Evolutionary conservation across 2,113 vertebrate species (phyloP).

Genomic region (Hypomesus transpacificus): DNA sequence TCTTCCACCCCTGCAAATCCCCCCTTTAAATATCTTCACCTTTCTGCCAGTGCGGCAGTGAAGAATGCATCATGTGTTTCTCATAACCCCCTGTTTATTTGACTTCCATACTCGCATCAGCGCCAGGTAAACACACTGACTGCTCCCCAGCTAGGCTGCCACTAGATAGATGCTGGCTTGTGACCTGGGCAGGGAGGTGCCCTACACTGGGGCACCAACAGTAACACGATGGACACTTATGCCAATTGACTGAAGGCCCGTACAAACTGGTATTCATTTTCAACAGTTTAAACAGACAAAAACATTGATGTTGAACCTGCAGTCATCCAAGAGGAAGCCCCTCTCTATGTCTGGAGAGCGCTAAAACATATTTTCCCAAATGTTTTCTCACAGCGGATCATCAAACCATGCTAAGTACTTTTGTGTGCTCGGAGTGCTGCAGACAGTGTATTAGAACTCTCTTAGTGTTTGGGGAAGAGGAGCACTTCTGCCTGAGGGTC

Average conservation of each 20-base stretch:
- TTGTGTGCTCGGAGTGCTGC: neutral
- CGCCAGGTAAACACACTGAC: constrained; percentile 56
- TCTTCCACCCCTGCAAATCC: neutral
- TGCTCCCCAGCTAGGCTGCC: constrained; percentile 22
- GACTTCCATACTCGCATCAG: constrained; percentile 59
- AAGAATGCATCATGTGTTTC: constrained; percentile 74
- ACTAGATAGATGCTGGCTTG: constrained; percentile 27
- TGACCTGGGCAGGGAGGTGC: neutral
- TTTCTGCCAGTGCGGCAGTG: constrained; percentile 54
- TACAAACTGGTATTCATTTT: too few species aligned
- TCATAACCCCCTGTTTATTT: constrained; percentile 65
- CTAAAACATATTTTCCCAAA: neutral
- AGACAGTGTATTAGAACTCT: neutral
- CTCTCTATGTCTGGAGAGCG: constrained; percentile 1
- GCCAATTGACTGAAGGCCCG: too few species aligned
- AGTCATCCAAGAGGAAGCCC: too few species aligned
- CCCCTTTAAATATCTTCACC: constrained; percentile 46
- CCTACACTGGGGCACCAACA: neutral
- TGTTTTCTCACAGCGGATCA: neutral
- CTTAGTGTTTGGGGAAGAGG: constrained; percentile 13
- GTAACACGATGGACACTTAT: neutral
- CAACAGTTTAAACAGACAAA: neutral
- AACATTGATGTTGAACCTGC: neutral
- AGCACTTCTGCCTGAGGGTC: constrained; percentile 22
- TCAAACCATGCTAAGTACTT: neutral